Conservation (phyloP, 2,113 vertebrate genomes). For the Nematolebias whitei region DNA sequence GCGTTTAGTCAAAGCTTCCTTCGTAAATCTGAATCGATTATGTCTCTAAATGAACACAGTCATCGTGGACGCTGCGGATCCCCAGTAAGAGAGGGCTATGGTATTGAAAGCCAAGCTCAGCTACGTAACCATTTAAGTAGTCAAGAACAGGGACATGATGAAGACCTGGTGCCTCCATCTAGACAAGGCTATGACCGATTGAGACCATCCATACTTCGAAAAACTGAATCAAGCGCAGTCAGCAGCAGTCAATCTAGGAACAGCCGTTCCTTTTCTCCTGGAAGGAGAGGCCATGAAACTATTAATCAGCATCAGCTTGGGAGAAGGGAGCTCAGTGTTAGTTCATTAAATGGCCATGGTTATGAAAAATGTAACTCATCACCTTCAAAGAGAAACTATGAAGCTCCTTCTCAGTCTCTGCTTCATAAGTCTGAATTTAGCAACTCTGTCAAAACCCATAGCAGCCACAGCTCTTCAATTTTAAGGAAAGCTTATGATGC, state of each 20-base stretch:
- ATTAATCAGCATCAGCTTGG: slow-evolving; percentile 38
- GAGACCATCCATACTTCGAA: slow-evolving; percentile 57
- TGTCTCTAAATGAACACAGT: slow-evolving; percentile 47
- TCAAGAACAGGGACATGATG: slow-evolving; percentile 15
- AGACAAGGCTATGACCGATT: slow-evolving; percentile 36
- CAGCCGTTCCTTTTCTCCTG: slow-evolving; percentile 53
- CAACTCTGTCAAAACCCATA: slow-evolving; percentile 25
- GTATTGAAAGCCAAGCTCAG: slow-evolving; percentile 71
- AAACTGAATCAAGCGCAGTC: slow-evolving; percentile 51
- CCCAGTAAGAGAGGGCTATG: slow-evolving; percentile 72
- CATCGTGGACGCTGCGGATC: slow-evolving; percentile 70
- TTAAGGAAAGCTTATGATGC: slow-evolving; percentile 43
- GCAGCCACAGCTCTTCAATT: slow-evolving; percentile 41
- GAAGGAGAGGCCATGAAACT: slow-evolving; percentile 50
- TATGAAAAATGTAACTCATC: slow-evolving; percentile 63
- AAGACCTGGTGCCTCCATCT: slow-evolving; percentile 38
- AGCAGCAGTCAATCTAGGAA: slow-evolving; percentile 27
- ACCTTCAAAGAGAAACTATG: slow-evolving; percentile 62
- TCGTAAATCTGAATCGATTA: slow-evolving; percentile 60
- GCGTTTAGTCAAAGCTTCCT: slow-evolving; percentile 44
- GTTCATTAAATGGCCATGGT: slow-evolving; percentile 28
- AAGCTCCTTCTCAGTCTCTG: slow-evolving; percentile 54
- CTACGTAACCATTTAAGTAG: slow-evolving; percentile 51
- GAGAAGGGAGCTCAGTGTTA: slow-evolving; percentile 45
- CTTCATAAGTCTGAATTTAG: slow-evolving; percentile 54